Evolutionary conservation across 2,888 invertebrate genomes (phyloP).

Genomic region (Agriopis marginaria): DNA sequence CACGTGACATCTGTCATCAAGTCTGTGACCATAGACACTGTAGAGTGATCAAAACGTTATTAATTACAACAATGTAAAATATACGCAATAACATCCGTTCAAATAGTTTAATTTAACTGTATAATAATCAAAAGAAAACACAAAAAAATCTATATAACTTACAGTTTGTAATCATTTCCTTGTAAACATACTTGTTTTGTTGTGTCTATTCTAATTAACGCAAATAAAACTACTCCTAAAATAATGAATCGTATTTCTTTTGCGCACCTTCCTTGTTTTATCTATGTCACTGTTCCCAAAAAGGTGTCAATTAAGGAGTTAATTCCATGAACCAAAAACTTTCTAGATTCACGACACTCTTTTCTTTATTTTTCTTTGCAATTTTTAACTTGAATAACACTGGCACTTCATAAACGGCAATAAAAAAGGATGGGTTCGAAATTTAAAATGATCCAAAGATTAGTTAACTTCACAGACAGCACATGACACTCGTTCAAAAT

Average conservation of each 20-base stretch:
- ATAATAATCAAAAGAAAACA: too few relatives aligned
- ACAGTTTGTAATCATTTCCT: not conserved
- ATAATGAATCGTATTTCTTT: constrained; percentile 1
- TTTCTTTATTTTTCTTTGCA: not conserved
- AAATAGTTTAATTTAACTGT: too few relatives aligned
- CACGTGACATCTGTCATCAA: too few relatives aligned
- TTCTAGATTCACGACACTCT: not conserved
- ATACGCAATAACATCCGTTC: too few relatives aligned
- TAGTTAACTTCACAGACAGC: not conserved
- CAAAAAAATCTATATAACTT: not conserved
- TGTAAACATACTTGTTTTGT: too few relatives aligned
- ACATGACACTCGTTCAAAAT: not conserved
- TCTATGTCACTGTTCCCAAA: constrained; percentile 10
- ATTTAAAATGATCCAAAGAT: not conserved
- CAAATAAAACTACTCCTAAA: not conserved
- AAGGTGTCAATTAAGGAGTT: constrained; percentile 11
- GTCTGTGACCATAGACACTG: too few relatives aligned
- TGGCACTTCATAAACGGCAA: not conserved
- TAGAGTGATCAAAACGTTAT: too few relatives aligned
- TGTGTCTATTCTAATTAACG: not conserved
- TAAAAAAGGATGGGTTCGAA: not conserved
- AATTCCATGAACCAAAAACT: too few relatives aligned
- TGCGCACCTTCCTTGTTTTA: constrained; percentile 4
- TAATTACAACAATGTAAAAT: too few relatives aligned
- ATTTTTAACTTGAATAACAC: not conserved